A percentile compares a stretch with the other conserved stretches of the same genome.
These are phyloP conservation scores for Chlorodrepanis virens DNA, from an alignment of 2,113 vertebrate species.

Conservation along the genomic window DNA sequence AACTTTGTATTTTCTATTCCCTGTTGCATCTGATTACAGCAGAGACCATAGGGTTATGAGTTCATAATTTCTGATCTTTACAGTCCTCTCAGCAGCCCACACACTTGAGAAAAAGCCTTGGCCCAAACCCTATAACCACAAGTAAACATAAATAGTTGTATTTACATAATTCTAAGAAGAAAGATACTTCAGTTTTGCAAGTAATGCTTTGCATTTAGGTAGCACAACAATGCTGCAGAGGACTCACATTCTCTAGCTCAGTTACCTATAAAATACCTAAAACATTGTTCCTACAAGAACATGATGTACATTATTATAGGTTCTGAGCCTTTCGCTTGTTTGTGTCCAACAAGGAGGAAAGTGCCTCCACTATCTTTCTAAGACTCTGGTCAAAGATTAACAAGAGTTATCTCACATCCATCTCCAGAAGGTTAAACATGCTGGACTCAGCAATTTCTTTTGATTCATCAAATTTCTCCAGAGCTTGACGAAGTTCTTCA, in stretches of 20 bases:
- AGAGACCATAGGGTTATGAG: neutral
- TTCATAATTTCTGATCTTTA: neutral
- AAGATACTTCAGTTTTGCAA: neutral
- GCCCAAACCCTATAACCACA: neutral
- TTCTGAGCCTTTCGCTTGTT: neutral
- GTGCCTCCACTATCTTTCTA: neutral
- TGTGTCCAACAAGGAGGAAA: neutral
- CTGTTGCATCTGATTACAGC: neutral
- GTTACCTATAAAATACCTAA: neutral
- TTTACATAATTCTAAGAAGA: neutral
- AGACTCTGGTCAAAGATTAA: neutral
- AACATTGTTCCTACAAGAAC: neutral
- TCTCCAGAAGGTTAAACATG: slow-evolving; percentile 99
- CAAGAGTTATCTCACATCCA: slow-evolving; percentile 84
- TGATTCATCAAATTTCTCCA: slow-evolving; percentile 97
- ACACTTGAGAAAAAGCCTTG: neutral
- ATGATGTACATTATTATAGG: neutral
- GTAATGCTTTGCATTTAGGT: neutral
- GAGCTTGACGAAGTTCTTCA: slow-evolving; percentile 92
- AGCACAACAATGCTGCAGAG: neutral
- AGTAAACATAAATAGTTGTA: neutral
- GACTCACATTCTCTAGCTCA: neutral
- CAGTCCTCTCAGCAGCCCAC: neutral
- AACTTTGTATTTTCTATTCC: neutral
- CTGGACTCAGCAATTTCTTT: slow-evolving; percentile 97